Evolutionary conservation across 30 jellyfish, hydroid and myxozoan species (phyloP), one percentile per base, ranked within the genome.

Genomic region (Aurelia aurita): DNA sequence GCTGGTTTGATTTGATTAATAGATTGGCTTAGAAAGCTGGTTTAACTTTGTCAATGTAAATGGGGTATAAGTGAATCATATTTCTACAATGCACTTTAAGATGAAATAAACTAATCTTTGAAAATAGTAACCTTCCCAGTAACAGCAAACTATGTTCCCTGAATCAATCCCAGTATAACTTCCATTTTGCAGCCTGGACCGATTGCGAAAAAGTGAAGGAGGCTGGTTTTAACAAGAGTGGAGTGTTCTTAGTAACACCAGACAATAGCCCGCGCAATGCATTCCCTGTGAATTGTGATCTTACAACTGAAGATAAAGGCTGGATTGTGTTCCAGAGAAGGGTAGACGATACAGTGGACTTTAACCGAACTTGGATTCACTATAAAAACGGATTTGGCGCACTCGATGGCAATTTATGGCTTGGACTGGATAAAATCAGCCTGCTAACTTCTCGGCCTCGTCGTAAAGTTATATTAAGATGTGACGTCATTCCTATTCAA

Each of bases 321-420:
- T 73, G 85, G 85, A 47, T 20, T 19, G 53, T 73, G 47, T 39
- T 78, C 34, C 89, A 78, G 68, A 34, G 65, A 51, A 62, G 89
- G 45, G 26, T 60, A 16, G 29, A 69, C 26, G 62, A 39, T n/a
- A 31, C 27, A 9, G 46, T 34, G 34, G 61, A 69, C 80, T 78
- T 78, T 34, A 22, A 65, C 25, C 44, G 89, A 21, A 19, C 68
- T 14, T 78, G 89, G 89, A 32, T 18, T 10, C 53, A 60, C 32
- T 78, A 78, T 16, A 65, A 78, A 59, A 44, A 29, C n/a, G 89
- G 89, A n/a, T 78, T 78, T 21, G 89, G 89, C 8, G 20, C 35
- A 19, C 46, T 78, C 21, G 15, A 59, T n/a, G 82, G 82, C 25
- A 66, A 78, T 3, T 25, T 58, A 26, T 78, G 89, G 89, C 69